Evolutionary conservation across 2,797 vertebrate species (phyloP), one percentile per base, ranked within the genome.

Genomic region (Sebastes jordani): DNA sequence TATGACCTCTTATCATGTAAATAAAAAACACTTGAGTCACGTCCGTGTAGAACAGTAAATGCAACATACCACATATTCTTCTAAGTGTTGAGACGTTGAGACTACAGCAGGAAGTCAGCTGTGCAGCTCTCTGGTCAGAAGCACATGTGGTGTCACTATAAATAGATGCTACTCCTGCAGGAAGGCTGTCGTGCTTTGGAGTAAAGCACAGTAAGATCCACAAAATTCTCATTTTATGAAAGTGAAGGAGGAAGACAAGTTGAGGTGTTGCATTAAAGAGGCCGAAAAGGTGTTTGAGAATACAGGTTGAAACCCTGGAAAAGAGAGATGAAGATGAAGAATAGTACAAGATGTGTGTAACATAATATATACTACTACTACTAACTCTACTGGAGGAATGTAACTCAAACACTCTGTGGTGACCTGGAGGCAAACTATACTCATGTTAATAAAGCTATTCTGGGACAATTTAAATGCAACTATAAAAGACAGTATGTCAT

Each of bases 91-190:
- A 60, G 67, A 20, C 18, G 60, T 58, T 3, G 62, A 82, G 38
- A 58, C 74, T 27, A 62, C 5, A 75, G 30, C 32, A 64, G 2
- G 49, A 38, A 14, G 78, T 77, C 63, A 62, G 76, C 61, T 13
- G 71, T 76, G 80, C 66, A 75, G 82, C 62, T 7, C 55, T 61
- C 49, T 66, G 82, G 46, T 83, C 62, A 23, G 63, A 86, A 62
- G 82, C 81, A 85, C 93, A 92, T 91, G 80, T 88, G 86, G n/a
- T 81, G 83, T 81, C 61, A 60, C 93, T 95, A 95, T 91, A 95
- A 94, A 95, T 95, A 95, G 92, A 77, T 3, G n/a, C 36, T 25
- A 73, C 75, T 88, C 73, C 74, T 69, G 58, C 71, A 75, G 71
- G 62, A 70, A 59, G 0, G 29, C 27, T 70, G 73, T n/a, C 54